Evolutionary conservation across 2,888 invertebrate species (phyloP).

Genomic region (Cephus pulcher): DNA sequence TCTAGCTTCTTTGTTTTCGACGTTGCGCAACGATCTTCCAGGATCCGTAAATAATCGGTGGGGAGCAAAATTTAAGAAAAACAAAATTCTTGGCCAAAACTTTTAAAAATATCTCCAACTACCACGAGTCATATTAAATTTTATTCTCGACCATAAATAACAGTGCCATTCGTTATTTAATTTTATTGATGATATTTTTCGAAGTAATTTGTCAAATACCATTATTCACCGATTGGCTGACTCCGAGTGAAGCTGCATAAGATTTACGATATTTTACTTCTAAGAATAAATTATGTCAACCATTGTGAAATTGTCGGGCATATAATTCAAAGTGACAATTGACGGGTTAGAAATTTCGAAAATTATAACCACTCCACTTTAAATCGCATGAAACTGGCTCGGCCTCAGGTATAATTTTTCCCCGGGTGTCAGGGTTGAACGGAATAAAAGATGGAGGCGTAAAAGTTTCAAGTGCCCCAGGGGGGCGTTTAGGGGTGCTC

Average conservation of each 20-base stretch:
- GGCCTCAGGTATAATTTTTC: neutral
- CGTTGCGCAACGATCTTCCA: neutral
- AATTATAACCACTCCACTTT: neutral
- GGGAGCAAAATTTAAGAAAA: neutral
- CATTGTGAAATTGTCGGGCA: neutral
- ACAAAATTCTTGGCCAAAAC: neutral
- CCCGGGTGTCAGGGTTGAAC: neutral
- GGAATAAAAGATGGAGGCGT: conserved; percentile 26
- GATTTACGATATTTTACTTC: neutral
- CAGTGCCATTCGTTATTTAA: neutral
- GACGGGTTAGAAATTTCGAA: neutral
- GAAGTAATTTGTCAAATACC: neutral
- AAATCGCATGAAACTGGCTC: neutral
- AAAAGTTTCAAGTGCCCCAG: conserved; percentile 44
- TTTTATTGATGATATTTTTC: neutral
- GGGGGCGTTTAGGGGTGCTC: conserved; percentile 36
- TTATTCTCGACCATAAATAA: neutral
- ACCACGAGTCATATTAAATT: neutral
- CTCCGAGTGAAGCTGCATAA: neutral
- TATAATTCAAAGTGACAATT: neutral
- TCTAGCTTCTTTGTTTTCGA: neutral
- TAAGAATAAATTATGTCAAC: neutral
- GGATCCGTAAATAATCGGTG: neutral
- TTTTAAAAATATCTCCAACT: neutral
- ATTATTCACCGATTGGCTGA: neutral